A percentile compares a stretch with the other conserved stretches of the same genome.
Evolutionary conservation across 2,797 vertebrate genomes (phyloP).

Genomic region (Gymnocypris eckloni): DNA sequence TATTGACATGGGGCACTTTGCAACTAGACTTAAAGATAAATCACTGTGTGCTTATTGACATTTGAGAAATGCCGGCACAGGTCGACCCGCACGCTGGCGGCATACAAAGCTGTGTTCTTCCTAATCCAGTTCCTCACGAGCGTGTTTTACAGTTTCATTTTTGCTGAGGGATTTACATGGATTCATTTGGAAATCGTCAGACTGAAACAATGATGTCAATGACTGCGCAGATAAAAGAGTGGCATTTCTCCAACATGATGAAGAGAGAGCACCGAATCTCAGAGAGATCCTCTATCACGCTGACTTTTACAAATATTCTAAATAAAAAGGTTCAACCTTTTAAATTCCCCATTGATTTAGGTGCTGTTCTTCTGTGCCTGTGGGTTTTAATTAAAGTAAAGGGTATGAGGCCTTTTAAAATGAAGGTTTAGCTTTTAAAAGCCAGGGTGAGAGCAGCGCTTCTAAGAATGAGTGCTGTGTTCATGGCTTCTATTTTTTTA

Average conservation of each 20-base stretch:
- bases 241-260: constrained; percentile 29
- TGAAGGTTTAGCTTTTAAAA: constrained; percentile 35
- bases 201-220: constrained; percentile 48
- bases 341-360: constrained; percentile 49
- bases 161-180: constrained; percentile 20
- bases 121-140: constrained; percentile 13
- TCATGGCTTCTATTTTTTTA: constrained; percentile 31
- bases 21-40: constrained; percentile 61
- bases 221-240: constrained; percentile 37
- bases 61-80: constrained; percentile 59
- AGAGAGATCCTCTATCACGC: constrained; percentile 25
- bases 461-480: not conserved
- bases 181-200: constrained; percentile 18
- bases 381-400: constrained; percentile 44
- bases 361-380: constrained; percentile 6
- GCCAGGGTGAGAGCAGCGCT: not conserved
- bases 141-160: constrained; percentile 14
- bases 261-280: constrained; percentile 23
- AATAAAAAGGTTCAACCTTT: constrained; percentile 42
- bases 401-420: constrained; percentile 23
- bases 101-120: constrained; percentile 2
- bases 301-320: constrained; percentile 44
- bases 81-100: constrained; percentile 9
- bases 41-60: constrained; percentile 62
- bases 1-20: constrained; percentile 64